Evolutionary conservation across 2,888 invertebrate species (phyloP).

Genomic region (Chironomus riparius): DNA sequence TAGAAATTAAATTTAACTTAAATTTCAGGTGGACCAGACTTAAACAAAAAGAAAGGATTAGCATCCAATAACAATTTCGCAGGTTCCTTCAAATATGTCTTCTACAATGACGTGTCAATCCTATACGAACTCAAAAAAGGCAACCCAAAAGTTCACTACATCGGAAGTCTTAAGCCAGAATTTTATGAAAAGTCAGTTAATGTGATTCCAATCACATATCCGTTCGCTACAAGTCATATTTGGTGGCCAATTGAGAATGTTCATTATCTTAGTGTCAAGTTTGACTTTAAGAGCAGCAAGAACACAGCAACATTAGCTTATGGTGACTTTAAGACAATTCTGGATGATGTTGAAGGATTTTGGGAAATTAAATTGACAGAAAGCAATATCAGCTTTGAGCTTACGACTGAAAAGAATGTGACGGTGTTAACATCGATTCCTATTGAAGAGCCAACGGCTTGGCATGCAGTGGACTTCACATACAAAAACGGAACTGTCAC

Average conservation of each 20-base stretch:
- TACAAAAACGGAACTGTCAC: slow-evolving; percentile 66
- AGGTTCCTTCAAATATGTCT: slow-evolving; percentile 83
- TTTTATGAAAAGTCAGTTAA: slow-evolving; percentile 76
- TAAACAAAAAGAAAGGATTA: slow-evolving; percentile 72
- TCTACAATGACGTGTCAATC: slow-evolving; percentile 86
- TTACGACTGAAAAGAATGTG: slow-evolving; percentile 69
- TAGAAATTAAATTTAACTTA: neutral
- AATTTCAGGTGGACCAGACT: slow-evolving; percentile 57
- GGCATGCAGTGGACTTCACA: slow-evolving; percentile 74
- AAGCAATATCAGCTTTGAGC: slow-evolving; percentile 76
- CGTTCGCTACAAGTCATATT: slow-evolving; percentile 81
- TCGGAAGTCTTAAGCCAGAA: slow-evolving; percentile 69
- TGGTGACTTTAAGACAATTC: slow-evolving; percentile 60
- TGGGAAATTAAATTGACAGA: slow-evolving; percentile 83
- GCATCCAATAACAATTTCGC: slow-evolving; percentile 78
- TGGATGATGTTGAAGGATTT: slow-evolving; percentile 60
- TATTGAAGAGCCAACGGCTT: slow-evolving; percentile 67
- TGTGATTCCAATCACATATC: slow-evolving; percentile 83
- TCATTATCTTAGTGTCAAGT: slow-evolving; percentile 64
- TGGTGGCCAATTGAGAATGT: slow-evolving; percentile 76
- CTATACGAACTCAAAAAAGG: slow-evolving; percentile 76
- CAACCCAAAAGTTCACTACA: slow-evolving; percentile 77
- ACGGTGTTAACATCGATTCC: slow-evolving; percentile 73
- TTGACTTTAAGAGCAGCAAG: slow-evolving; percentile 79
- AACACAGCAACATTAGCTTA: slow-evolving; percentile 78